A percentile compares a stretch with the other conserved stretches of the same genome.
These are phyloP conservation scores for Novumbra hubbsi DNA, from an alignment of 2,797 vertebrate genomes.

Conservation along the genomic window DNA sequence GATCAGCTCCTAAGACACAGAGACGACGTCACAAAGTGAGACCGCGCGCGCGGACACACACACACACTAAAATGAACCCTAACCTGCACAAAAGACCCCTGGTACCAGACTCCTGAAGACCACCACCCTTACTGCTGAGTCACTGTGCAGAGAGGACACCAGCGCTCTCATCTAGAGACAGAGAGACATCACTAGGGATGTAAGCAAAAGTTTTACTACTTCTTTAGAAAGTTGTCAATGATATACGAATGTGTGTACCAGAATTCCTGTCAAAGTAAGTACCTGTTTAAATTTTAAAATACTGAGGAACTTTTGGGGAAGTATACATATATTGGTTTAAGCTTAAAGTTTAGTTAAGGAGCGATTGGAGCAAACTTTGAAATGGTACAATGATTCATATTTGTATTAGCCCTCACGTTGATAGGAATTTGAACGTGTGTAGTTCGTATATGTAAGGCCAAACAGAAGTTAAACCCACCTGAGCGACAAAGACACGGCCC, in stretches of 20 bases:
- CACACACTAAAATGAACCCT: slow-evolving; percentile 22
- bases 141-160: slow-evolving; percentile 75
- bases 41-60: neutral
- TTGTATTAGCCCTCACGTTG: neutral
- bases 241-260: too few relatives aligned
- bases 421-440: neutral
- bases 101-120: slow-evolving; percentile 88
- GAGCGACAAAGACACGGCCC: slow-evolving; percentile 84
- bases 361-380: too few relatives aligned
- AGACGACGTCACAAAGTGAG: neutral
- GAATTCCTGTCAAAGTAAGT: too few relatives aligned
- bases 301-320: too few relatives aligned
- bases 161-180: slow-evolving; percentile 77
- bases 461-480: slow-evolving; percentile 74
- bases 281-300: too few relatives aligned
- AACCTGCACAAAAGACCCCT: slow-evolving; percentile 94
- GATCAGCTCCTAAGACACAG: slow-evolving; percentile 80
- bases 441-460: neutral
- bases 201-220: slow-evolving; percentile 2
- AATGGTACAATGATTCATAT: too few relatives aligned
- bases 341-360: too few relatives aligned
- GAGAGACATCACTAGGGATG: slow-evolving; percentile 11
- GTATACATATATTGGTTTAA: too few relatives aligned
- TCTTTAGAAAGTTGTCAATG: neutral
- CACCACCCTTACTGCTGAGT: slow-evolving; percentile 79